Base-by-base conservation (phyloP, 2,797 vertebrate species). In the Sarcophilus harrisii region DNA sequence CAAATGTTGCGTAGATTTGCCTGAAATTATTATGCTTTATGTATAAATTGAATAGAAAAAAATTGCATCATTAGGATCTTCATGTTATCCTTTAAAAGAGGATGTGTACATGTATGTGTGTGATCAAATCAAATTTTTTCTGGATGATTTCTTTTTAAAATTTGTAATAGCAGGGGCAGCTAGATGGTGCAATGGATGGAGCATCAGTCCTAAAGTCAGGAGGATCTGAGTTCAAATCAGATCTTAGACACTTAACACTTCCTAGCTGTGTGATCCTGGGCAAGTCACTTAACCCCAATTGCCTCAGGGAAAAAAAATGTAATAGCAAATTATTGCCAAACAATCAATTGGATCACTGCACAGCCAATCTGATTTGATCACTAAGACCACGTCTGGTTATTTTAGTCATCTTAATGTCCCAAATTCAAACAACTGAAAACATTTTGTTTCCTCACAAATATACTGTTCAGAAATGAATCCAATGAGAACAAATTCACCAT, bases 401-500 rank as follows among this genome's bases (percentile, higher is more conserved):
- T 96, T 96, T 96, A 96, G 66, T 93, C 91, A 96, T 95, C 93
- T 62, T 95, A 97, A 95, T 96, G 73, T 96, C 94, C 73, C 90
- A 95, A 95, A 95, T 52, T 97, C 58, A 90, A 96, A 97, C 90
- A 96, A 94, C 30, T 89, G 95, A 93, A 96, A 97, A 92, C 94
- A 95, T 95, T 90, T 93, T 92, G 54, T 73, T 90, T 97, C 54
- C 55, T 92, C 27, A 96, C 90, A 93, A 92, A 95, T 89, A 96
- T 95, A 96, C 92, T 96, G 0, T 97, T 58, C 94, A 97, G 97
- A 97, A 94, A 97, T 92, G 93, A 97, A 95, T 58, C 32, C 97
- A 95, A 97, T 91, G 91, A 96, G 96, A 87, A 96, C 93, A 94
- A 66, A 96, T 94, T 95, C 92, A 93, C 55, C 49, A 90, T 54